Base-by-base conservation (phyloP, 2,797 vertebrate species). In the Leucoraja ocellata region DNA sequence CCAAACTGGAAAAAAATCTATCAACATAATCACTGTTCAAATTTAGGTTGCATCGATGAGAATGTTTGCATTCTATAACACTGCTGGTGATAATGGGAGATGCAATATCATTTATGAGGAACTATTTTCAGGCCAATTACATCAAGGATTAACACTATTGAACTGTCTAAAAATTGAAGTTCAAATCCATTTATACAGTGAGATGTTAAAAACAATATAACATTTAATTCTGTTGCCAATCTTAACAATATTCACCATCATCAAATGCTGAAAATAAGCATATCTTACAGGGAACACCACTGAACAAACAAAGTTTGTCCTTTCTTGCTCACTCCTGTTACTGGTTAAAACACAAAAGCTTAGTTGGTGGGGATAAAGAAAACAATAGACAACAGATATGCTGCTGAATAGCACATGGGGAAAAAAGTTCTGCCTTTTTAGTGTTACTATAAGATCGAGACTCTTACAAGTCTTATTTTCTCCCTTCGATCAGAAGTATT, bases 81-180 rank as follows among this genome's bases (percentile, higher is more conserved):
- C 84, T 65, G 61, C 61, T 65, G 84, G 84, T 88, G 63, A 86
- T 86, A 86, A 86, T 86, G 58, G 83, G n/a, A 58, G 16, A 88
- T 32, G 13, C 63, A 88, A 88, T 65, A 32, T 63, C 84, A 65
- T 78, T 78, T 36, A 16, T 14, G 23, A 32, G 65, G 61, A 65
- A 18, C 54, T 28, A 65, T 65, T 84, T 84, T 84, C 21, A 39
- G 25, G 58, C 54, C 2, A 28, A 18, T 65, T 65, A 32, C 63
- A 68, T 88, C 65, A 65, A 88, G 61, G 14, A 65, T 32, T 32
- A 78, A 88, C 28, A 88, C n/a, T 36, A 32, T 14, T 32, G 84
- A 32, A 32, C 14, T n/a, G 1, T n/a, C 7, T 88, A 32, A 18
- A 65, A 88, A 88, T 32, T 6, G 54, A 83, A 58, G 81, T 32